Percentiles rank a stretch among this genome's conserved stretches.
These are phyloP conservation scores for Trachelipus rathkii DNA, from an alignment of 1,140 invertebrate genomes.

Conservation along the genomic window DNA sequence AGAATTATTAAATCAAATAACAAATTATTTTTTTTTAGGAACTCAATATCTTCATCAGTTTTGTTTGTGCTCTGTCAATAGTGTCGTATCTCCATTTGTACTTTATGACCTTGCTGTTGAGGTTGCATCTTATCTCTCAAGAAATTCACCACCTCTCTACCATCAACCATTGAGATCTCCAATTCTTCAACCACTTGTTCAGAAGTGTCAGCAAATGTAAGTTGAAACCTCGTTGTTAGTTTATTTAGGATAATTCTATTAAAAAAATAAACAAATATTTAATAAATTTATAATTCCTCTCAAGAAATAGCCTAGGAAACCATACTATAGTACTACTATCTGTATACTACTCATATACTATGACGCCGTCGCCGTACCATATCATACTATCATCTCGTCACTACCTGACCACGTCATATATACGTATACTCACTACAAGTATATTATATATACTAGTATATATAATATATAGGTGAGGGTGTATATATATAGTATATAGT, in stretches of 20 bases:
- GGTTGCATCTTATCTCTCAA: slow-evolving; percentile 70
- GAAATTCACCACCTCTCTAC: slow-evolving; percentile 37
- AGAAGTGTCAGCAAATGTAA: slow-evolving; percentile 95
- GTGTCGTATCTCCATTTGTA: slow-evolving; percentile 93
- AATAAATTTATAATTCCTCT: too few species aligned
- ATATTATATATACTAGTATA: too few species aligned
- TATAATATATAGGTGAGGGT: too few species aligned
- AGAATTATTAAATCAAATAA: neutral
- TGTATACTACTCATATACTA: too few species aligned
- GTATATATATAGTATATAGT: too few species aligned
- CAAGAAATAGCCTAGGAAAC: too few species aligned
- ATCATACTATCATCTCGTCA: too few species aligned
- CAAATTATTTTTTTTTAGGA: slow-evolving; percentile 56
- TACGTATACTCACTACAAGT: too few species aligned
- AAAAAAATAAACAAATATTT: neutral
- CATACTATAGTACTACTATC: too few species aligned
- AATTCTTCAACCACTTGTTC: slow-evolving; percentile 77
- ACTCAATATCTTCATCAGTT: slow-evolving; percentile 93
- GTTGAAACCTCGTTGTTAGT: slow-evolving; percentile 49
- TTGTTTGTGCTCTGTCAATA: slow-evolving; percentile 89
- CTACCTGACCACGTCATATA: too few species aligned
- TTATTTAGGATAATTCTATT: slow-evolving; percentile 18
- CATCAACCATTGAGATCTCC: slow-evolving; percentile 38
- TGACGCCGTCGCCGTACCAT: too few species aligned
- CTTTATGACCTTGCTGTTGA: slow-evolving; percentile 91